Evolutionary conservation across 35 echinoderm and acorn worm species (phyloP).

Genomic region (Heliocidaris tuberculata): DNA sequence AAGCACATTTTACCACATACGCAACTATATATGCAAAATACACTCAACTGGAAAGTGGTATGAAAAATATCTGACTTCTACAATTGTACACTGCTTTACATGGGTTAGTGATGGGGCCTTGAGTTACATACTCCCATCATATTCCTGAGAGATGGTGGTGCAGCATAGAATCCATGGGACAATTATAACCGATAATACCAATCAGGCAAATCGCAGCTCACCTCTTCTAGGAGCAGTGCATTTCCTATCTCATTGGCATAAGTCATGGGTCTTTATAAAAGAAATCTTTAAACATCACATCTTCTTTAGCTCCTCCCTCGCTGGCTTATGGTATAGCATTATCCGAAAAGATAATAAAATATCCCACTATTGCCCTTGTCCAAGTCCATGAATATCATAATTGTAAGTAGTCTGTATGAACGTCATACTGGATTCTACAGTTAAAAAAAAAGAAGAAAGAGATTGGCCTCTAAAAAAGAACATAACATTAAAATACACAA

Average conservation of each 20-base stretch:
- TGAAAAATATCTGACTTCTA: constrained; percentile 13
- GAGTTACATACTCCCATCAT: not conserved
- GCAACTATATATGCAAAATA: not conserved
- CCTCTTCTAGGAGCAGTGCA: not conserved
- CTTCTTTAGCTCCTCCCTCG: not conserved
- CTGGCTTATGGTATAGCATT: not conserved
- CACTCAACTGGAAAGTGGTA: not conserved
- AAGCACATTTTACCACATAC: not conserved
- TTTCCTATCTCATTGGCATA: not conserved
- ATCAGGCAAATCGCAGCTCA: not conserved
- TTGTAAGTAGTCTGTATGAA: not conserved
- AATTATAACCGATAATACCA: not conserved
- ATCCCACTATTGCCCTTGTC: not conserved
- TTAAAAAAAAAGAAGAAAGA: not conserved
- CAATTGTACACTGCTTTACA: constrained; percentile 11
- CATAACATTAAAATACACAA: not conserved
- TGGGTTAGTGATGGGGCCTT: constrained; percentile 13
- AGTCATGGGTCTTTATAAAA: not conserved
- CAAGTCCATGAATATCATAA: not conserved
- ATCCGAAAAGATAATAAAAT: not conserved
- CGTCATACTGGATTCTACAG: not conserved
- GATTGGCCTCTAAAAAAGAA: not conserved
- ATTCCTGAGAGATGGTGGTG: not conserved
- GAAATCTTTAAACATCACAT: not conserved
- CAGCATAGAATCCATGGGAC: not conserved